phyloP scores from a whole-genome alignment of 1,140 invertebrate species.

The Bombus waltoni region DNA sequence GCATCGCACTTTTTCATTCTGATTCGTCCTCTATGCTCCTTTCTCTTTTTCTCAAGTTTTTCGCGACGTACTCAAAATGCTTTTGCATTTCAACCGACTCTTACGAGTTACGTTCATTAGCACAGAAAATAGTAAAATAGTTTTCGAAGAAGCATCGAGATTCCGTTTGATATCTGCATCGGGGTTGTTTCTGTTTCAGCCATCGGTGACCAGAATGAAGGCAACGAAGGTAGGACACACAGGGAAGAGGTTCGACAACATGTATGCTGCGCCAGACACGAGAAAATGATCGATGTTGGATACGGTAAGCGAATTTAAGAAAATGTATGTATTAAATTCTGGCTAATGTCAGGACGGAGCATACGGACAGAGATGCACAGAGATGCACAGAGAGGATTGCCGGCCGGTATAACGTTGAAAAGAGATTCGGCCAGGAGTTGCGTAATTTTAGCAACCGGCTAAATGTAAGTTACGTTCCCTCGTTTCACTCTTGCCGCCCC shows the following conservation, averaged over 20 bases:
- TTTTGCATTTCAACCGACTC: neutral
- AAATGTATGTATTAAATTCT: neutral
- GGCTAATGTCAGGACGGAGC: neutral
- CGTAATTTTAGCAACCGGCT: constrained; percentile 20
- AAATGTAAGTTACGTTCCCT: constrained; percentile 26
- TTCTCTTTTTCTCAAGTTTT: neutral
- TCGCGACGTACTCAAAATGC: neutral
- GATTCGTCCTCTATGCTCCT: neutral
- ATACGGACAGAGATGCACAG: neutral
- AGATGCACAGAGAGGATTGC: too few species aligned
- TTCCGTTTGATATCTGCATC: neutral
- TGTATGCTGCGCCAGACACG: constrained; percentile 76
- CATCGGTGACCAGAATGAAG: constrained; percentile 47
- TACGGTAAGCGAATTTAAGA: constrained; percentile 69
- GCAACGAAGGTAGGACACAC: constrained; percentile 41
- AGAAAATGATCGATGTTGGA: constrained; percentile 76
- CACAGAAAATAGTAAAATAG: neutral
- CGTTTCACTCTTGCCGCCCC: constrained; percentile 30
- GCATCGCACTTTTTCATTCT: neutral
- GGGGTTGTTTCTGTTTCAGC: constrained; percentile 56
- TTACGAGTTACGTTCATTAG: neutral
- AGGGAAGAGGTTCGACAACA: constrained; percentile 61
- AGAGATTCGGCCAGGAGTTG: neutral
- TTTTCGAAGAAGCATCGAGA: neutral
- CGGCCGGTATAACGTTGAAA: neutral